A percentile compares a stretch with the other conserved stretches of the same genome.
These are phyloP conservation scores for Platycercus adscitus DNA, from an alignment of 2,113 vertebrate genomes.

Conservation along the genomic window DNA sequence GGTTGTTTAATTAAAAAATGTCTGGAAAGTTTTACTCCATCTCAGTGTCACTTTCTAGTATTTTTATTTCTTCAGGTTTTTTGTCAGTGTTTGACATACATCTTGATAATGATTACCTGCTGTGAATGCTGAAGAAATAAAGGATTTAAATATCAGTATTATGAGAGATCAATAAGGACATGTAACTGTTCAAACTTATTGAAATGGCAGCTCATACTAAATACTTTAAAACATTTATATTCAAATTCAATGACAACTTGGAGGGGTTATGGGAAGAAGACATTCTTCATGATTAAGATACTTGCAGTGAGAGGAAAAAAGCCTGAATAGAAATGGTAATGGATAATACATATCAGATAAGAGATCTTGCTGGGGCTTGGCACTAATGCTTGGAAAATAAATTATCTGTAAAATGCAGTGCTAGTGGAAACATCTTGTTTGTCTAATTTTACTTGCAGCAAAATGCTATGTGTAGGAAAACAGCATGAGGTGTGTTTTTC, in stretches of 20 bases:
- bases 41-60: not conserved
- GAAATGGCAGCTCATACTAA: not conserved
- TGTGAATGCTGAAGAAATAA: not conserved
- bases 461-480: not conserved
- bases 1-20: not conserved
- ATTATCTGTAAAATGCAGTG: conserved; percentile 12
- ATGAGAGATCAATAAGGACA: not conserved
- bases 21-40: not conserved
- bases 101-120: not conserved
- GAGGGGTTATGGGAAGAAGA: not conserved
- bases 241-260: not conserved
- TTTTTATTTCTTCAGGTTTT: not conserved
- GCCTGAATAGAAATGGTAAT: not conserved
- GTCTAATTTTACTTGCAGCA: conserved; percentile 18
- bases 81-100: not conserved
- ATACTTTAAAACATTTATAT: not conserved
- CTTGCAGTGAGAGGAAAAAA: not conserved
- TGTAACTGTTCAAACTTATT: not conserved
- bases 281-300: not conserved
- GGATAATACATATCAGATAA: not conserved
- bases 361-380: not conserved
- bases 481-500: not conserved
- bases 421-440: not conserved
- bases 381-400: not conserved
- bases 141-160: not conserved